Conservation (phyloP, 2,888 invertebrate genomes). For the Macrophya annulata region DNA sequence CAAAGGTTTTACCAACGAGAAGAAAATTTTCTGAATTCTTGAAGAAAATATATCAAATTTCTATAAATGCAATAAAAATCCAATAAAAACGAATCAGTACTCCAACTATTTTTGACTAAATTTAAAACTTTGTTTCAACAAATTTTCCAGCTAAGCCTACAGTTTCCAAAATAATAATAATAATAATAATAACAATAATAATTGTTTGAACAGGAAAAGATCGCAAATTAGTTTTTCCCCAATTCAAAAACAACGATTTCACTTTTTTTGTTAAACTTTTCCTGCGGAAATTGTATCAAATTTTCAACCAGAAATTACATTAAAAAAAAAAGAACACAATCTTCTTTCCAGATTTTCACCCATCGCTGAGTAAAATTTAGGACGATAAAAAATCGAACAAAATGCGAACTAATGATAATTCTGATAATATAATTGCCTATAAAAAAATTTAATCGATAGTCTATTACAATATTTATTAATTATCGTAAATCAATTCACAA, state of each 20-base stretch:
- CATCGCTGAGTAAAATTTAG: not conserved
- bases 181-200: not conserved
- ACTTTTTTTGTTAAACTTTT: not conserved
- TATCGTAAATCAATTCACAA: not conserved
- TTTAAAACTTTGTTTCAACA: not conserved
- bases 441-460: not conserved
- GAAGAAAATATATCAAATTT: not conserved
- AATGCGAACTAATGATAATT: not conserved
- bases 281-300: not conserved
- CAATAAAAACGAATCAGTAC: too few species aligned
- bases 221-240: not conserved
- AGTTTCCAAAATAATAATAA: not conserved
- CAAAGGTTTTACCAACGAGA: not conserved
- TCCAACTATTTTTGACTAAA: too few species aligned
- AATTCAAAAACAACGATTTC: not conserved
- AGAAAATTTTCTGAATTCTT: not conserved
- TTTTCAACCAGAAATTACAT: not conserved
- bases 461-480: not conserved
- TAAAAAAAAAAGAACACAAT: not conserved
- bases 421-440: not conserved
- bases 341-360: not conserved
- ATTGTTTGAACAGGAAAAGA: not conserved
- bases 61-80: too few species aligned
- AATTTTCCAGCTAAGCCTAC: not conserved
- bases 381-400: not conserved